A percentile compares a stretch with the other conserved stretches of the same genome.
These are phyloP conservation scores for Phalacrocorax carbo DNA, from an alignment of 2,113 vertebrate species.

Conservation along the genomic window DNA sequence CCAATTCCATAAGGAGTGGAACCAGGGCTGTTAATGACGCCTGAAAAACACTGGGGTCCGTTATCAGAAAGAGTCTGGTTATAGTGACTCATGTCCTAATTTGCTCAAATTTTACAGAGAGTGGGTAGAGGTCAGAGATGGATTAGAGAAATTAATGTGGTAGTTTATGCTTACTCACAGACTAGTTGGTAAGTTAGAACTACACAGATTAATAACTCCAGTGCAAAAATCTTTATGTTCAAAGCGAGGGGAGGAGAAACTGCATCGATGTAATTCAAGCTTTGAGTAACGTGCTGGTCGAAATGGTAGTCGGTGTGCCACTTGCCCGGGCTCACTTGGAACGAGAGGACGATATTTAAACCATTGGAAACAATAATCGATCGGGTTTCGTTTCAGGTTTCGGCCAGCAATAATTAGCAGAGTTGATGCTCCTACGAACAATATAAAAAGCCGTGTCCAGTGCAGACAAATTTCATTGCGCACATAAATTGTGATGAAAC, in stretches of 20 bases:
- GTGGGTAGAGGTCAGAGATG: neutral
- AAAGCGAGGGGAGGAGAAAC: neutral
- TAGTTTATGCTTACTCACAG: neutral
- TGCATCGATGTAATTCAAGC: rapidly evolving
- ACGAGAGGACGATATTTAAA: neutral
- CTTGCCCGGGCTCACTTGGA: neutral
- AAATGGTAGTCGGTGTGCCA: neutral
- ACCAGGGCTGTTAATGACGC: neutral
- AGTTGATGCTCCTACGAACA: neutral
- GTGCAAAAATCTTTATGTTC: neutral
- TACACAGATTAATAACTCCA: neutral
- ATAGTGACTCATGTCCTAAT: neutral
- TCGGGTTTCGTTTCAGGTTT: neutral
- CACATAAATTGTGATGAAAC: neutral
- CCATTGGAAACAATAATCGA: neutral
- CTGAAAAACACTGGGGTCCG: neutral
- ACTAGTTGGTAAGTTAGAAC: neutral
- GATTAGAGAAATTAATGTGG: neutral
- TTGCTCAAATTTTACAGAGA: neutral
- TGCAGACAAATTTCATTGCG: neutral
- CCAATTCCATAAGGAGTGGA: neutral
- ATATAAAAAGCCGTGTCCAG: neutral
- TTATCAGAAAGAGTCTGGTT: neutral
- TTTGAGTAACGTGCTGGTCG: neutral
- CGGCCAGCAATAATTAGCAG: neutral